A percentile compares a stretch with the other conserved stretches of the same genome.
These are phyloP conservation scores for Emydura subglobosa DNA, from an alignment of 2,113 vertebrate species.

Conservation along the genomic window DNA sequence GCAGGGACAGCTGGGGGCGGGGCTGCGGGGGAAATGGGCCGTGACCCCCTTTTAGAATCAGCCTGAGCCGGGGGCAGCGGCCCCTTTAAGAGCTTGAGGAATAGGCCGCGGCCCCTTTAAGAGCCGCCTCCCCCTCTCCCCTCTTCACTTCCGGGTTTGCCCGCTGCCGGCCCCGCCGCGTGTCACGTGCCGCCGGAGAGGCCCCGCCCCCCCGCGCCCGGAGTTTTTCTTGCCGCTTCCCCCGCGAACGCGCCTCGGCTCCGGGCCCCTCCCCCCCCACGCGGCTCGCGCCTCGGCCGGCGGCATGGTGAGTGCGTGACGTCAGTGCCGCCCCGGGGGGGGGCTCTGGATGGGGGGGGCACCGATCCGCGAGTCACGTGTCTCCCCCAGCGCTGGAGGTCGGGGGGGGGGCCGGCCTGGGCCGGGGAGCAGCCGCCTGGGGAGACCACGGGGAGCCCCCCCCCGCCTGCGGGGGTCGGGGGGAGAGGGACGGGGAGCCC, in stretches of 20 bases:
- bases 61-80: background rate
- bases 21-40: background rate
- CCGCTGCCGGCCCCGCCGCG: too few species aligned
- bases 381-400: too few species aligned
- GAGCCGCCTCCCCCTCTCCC: background rate
- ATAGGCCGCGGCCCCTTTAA: background rate
- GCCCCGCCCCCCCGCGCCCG: background rate
- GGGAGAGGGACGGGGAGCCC: too few species aligned
- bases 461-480: too few species aligned
- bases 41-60: background rate
- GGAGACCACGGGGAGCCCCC: too few species aligned
- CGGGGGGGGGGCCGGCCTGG: too few species aligned
- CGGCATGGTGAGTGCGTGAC: background rate
- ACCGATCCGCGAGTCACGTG: too few species aligned
- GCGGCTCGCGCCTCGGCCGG: background rate
- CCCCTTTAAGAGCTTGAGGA: background rate
- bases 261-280: background rate
- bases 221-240: too few species aligned
- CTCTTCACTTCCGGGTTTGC: background rate
- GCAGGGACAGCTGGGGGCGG: background rate
- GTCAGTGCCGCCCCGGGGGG: background rate
- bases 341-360: accelerated
- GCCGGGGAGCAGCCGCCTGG: too few species aligned
- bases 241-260: too few species aligned
- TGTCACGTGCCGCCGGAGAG: background rate